A percentile compares a stretch with the other conserved stretches of the same genome.
These are phyloP conservation scores for Morus bassanus DNA, from an alignment of 2,797 vertebrate genomes.

Conservation along the genomic window DNA sequence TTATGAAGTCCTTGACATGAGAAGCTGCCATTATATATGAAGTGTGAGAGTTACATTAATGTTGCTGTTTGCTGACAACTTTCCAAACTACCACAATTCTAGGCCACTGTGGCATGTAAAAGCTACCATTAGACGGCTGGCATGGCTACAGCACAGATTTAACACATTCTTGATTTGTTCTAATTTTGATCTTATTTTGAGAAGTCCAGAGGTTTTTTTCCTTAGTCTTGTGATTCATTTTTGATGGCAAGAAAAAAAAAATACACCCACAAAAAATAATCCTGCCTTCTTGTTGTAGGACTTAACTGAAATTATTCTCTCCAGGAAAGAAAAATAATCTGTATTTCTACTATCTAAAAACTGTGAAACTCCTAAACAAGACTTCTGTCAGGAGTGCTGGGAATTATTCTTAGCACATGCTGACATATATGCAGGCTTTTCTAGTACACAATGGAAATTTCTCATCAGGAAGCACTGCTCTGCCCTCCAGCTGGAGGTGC, in stretches of 20 bases:
- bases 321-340: not conserved
- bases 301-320: not conserved
- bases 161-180: not conserved
- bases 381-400: not conserved
- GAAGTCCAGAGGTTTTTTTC: not conserved
- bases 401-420: not conserved
- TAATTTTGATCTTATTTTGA: not conserved
- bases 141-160: not conserved
- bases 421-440: not conserved
- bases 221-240: not conserved
- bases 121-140: not conserved
- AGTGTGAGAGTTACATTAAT: not conserved
- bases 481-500: not conserved
- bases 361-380: not conserved
- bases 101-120: not conserved
- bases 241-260: not conserved
- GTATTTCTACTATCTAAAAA: not conserved
- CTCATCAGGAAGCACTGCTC: not conserved
- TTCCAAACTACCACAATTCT: not conserved
- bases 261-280: not conserved
- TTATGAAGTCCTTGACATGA: conserved; percentile 7
- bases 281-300: not conserved
- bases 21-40: not conserved
- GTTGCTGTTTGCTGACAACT: not conserved
- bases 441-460: not conserved